Percentiles rank a stretch among this genome's conserved stretches.
Conservation (phyloP, 2,113 vertebrate genomes). For the Pycnonotus jocosus region DNA sequence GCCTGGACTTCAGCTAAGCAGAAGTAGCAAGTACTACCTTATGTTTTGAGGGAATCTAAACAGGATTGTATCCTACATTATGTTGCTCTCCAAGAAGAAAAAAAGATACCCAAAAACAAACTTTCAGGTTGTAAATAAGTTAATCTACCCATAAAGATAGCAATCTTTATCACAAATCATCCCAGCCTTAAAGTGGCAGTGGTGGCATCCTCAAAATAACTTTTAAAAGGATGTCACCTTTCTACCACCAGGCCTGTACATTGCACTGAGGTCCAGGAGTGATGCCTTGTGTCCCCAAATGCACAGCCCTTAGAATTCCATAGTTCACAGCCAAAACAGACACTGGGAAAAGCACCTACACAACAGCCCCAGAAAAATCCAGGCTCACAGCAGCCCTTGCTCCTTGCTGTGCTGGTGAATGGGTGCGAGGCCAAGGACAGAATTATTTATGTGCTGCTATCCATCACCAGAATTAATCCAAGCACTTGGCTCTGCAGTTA, state of each 20-base stretch:
- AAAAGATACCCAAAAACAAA: neutral
- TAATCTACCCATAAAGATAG: neutral
- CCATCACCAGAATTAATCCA: neutral
- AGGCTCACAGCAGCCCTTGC: neutral
- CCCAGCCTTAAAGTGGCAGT: neutral
- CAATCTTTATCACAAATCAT: neutral
- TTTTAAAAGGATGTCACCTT: neutral
- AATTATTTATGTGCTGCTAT: neutral
- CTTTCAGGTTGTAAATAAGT: neutral
- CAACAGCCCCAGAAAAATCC: neutral
- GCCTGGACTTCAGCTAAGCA: neutral
- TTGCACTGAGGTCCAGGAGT: neutral
- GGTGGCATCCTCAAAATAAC: neutral
- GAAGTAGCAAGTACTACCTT: neutral
- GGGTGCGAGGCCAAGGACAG: neutral
- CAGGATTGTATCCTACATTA: neutral
- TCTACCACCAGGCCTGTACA: neutral
- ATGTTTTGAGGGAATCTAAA: neutral
- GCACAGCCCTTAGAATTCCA: neutral
- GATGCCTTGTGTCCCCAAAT: neutral
- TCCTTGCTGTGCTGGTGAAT: neutral
- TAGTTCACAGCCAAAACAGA: accelerated
- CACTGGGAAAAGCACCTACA: neutral
- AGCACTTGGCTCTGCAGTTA: neutral
- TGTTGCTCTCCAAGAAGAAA: neutral